Percentiles rank a stretch among this genome's conserved stretches.
These are phyloP conservation scores for Acanthochromis polyacanthus DNA, from an alignment of 2,113 vertebrate species.

Conservation along the genomic window DNA sequence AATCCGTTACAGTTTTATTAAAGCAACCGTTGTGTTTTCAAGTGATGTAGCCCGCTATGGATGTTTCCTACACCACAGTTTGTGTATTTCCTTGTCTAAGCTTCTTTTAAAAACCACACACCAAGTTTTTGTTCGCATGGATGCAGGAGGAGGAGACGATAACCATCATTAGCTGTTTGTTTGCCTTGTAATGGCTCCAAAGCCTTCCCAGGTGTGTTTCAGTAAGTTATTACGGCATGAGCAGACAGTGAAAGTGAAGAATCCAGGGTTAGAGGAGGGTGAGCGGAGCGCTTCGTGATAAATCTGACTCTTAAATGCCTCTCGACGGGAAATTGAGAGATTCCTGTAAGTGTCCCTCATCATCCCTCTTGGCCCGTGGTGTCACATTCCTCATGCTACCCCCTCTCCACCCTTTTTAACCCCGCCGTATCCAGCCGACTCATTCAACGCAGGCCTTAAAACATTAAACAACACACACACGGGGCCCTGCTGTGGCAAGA, in stretches of 20 bases:
- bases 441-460: slow-evolving; percentile 46
- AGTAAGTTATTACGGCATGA: slow-evolving; percentile 21
- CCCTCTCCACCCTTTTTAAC: slow-evolving; percentile 41
- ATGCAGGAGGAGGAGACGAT: background rate
- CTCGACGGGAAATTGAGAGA: slow-evolving; percentile 71
- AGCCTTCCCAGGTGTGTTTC: slow-evolving; percentile 34
- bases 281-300: slow-evolving; percentile 19
- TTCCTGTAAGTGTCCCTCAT: slow-evolving; percentile 72
- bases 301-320: slow-evolving; percentile 53
- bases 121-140: background rate
- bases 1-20: background rate
- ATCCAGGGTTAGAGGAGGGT: slow-evolving; percentile 23
- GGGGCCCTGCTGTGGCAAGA: slow-evolving; percentile 39
- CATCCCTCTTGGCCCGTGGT: slow-evolving; percentile 59
- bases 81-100: slow-evolving; percentile 6
- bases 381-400: slow-evolving; percentile 71
- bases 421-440: slow-evolving; percentile 23
- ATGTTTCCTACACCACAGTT: background rate
- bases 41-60: too few species aligned
- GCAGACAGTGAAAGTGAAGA: slow-evolving; percentile 35
- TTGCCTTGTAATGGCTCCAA: slow-evolving; percentile 28
- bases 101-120: background rate
- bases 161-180: slow-evolving; percentile 28
- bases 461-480: slow-evolving; percentile 49
- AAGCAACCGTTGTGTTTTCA: background rate